Evolutionary conservation across 1,140 invertebrate genomes (phyloP), one percentile per base, ranked within the genome.

Genomic region (Schlechtendalia chinensis): DNA sequence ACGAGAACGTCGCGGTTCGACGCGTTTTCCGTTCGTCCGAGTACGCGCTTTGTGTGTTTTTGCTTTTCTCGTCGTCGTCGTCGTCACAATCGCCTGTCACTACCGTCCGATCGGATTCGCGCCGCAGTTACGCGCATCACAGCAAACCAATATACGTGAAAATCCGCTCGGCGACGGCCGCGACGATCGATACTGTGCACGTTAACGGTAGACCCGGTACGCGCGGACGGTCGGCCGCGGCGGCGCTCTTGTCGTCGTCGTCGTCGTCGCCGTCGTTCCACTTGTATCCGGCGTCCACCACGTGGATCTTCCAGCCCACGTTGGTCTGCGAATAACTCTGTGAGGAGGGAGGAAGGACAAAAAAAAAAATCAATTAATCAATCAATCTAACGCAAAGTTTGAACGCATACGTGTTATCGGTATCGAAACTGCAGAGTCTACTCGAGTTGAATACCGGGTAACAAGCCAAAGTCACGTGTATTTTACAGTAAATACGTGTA

Each of bases 291-390:
- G 89, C 87, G 83, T 96, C 90, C 0, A 95, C 90, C 0, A 98
- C 93, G 84, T 94, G 89, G 82, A 98, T 97, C 85, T 96, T 96
- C 93, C 94, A 96, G 12, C 96, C 96, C 63, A 98, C 89, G 85
- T 96, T 93, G 80, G 91, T 93, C 86, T 97, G 94, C 10, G 91
- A 91, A 86, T 94, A 97, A 86, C 95, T 97, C 95, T 98, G 87
- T 5, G 89, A 88, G 69, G 74, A 79, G 39, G 58, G 81, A 47
- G 59, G n/a, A 58, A 67, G 39, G 27, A 61, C 1, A 61, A 29
- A 29, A 45, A 14, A 16, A 22, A 10, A 50, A 39, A 39, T 8
- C 32, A 3, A 39, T 8, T 3, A 8, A 8, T 39, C 32, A 39
- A 8, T 39, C 3, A 39, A 39, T 39, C n/a, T n/a, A n/a, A n/a